Evolutionary conservation across 2,797 vertebrate genomes (phyloP), one percentile per base, ranked within the genome.

Genomic region (Hippoglossus hippoglossus): DNA sequence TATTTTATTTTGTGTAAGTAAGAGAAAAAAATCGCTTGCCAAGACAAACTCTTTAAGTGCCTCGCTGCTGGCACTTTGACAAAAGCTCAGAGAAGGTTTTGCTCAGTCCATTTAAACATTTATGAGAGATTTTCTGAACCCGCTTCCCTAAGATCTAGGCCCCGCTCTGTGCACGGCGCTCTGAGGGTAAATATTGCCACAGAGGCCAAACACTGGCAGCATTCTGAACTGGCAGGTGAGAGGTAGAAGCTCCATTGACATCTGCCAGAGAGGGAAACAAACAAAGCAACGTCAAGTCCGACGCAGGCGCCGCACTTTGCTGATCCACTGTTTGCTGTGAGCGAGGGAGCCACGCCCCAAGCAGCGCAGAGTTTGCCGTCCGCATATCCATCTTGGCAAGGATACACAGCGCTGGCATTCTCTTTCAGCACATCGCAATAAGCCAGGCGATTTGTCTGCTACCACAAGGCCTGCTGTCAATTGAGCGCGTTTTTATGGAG

Each of bases 381-480:
- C 79, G 75, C 84, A 78, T 79, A 93, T 93, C 83, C 86, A 87
- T 93, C 87, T 92, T 91, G 92, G 90, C 90, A 83, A 71, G 76
- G 81, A 87, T 82, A 89, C 82, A 91, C 85, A 90, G 75, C 26
- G 61, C 85, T 84, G 91, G 88, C 86, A 85, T 90, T 79, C 82
- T 86, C 91, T 89, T 91, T 93, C 89, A 92, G 87, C 86, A 82
- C 87, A 75, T 81, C 53, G 79, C 90, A 84, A 87, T 91, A 92
- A 92, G 89, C 89, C 82, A 56, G 73, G 82, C 79, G 79, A 93
- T 94, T 93, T 93, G 93, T 94, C 91, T 92, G 86, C 92, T 83
- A 87, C 89, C 89, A 91, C 92, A 90, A 92, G 92, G 91, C 91
- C 89, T 86, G 85, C 89, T 92, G 91, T 94, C 92, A 90, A 86